Evolutionary conservation across 2,888 invertebrate species (phyloP).

Genomic region (Blastobasis adustella): DNA sequence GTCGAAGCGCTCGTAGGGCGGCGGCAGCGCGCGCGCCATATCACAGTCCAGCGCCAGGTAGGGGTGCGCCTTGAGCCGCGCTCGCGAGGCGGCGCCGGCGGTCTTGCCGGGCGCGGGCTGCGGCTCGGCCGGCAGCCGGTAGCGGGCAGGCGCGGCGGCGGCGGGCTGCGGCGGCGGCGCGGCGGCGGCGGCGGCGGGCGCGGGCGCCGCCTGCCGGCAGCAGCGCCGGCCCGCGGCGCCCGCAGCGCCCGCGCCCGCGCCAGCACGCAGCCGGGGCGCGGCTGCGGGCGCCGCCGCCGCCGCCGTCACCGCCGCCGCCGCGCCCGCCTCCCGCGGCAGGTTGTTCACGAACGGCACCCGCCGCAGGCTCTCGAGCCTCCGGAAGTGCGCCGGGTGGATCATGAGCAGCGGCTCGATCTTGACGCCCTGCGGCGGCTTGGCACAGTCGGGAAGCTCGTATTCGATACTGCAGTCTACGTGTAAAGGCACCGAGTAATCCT

Average conservation of each 20-base stretch:
- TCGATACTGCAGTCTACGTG: slow-evolving; percentile 94
- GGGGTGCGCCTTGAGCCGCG: slow-evolving; percentile 42
- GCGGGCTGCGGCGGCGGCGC: slow-evolving; percentile 20
- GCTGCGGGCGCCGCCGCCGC: slow-evolving; percentile 12
- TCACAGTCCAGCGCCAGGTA: slow-evolving; percentile 60
- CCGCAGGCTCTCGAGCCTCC: slow-evolving; percentile 88
- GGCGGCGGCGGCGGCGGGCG: slow-evolving; percentile 18
- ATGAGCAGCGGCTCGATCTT: slow-evolving; percentile 89
- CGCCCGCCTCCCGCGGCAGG: slow-evolving; percentile 76
- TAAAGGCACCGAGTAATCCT: slow-evolving; percentile 89
- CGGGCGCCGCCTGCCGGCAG: slow-evolving; percentile 22
- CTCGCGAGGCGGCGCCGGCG: slow-evolving; percentile 25
- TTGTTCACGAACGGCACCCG: slow-evolving; percentile 90
- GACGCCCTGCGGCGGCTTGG: slow-evolving; percentile 89
- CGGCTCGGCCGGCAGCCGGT: slow-evolving; percentile 25
- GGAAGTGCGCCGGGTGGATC: slow-evolving; percentile 93
- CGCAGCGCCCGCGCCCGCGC: slow-evolving; percentile 22
- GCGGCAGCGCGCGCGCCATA: slow-evolving; percentile 58
- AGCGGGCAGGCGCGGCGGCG: slow-evolving; percentile 39
- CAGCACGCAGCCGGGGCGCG: slow-evolving; percentile 9
- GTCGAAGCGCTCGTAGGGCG: slow-evolving; percentile 66
- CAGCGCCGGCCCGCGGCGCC: slow-evolving; percentile 27
- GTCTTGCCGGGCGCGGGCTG: slow-evolving; percentile 15
- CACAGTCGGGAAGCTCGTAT: slow-evolving; percentile 92
- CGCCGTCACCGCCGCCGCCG: slow-evolving; percentile 18